A percentile compares a stretch with the other conserved stretches of the same genome.
These are phyloP conservation scores for Molanna angustata DNA, from an alignment of 2,888 invertebrate genomes.

Conservation along the genomic window DNA sequence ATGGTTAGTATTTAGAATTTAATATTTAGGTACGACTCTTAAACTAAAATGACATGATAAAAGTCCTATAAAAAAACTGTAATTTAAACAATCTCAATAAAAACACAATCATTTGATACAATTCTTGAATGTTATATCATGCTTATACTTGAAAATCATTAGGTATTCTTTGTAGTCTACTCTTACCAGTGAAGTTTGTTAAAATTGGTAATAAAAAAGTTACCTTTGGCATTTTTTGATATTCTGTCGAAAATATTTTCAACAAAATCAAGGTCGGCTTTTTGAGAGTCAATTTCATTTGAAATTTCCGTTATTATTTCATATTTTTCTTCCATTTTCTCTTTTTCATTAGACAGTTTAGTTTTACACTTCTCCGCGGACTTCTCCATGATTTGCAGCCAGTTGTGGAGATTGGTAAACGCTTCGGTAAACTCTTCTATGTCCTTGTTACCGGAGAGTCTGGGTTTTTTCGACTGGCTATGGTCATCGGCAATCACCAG, in stretches of 20 bases:
- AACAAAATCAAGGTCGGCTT: conserved; percentile 56
- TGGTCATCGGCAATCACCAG: conserved; percentile 30
- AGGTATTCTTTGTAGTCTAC: too few species aligned
- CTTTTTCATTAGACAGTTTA: conserved; percentile 41
- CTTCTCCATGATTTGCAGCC: conserved; percentile 45
- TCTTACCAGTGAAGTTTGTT: neutral
- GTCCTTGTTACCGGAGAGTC: conserved; percentile 37
- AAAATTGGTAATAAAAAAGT: neutral
- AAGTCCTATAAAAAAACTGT: too few species aligned
- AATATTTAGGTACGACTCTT: too few species aligned
- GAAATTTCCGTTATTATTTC: conserved; percentile 41
- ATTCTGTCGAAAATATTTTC: conserved; percentile 58
- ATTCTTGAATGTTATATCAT: too few species aligned
- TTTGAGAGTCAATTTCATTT: conserved; percentile 50
- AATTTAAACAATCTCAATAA: too few species aligned
- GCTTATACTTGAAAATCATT: too few species aligned
- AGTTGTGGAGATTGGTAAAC: conserved; percentile 40
- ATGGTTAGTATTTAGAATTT: too few species aligned
- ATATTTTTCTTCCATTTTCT: conserved; percentile 38
- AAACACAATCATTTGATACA: too few species aligned
- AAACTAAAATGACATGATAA: too few species aligned
- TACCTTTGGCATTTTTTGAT: conserved; percentile 48
- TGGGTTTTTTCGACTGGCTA: conserved; percentile 42
- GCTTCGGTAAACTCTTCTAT: conserved; percentile 51
- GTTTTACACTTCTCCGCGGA: conserved; percentile 40